Base-by-base conservation (phyloP, 1,140 invertebrate species). In the Thaumatotibia leucotreta region DNA sequence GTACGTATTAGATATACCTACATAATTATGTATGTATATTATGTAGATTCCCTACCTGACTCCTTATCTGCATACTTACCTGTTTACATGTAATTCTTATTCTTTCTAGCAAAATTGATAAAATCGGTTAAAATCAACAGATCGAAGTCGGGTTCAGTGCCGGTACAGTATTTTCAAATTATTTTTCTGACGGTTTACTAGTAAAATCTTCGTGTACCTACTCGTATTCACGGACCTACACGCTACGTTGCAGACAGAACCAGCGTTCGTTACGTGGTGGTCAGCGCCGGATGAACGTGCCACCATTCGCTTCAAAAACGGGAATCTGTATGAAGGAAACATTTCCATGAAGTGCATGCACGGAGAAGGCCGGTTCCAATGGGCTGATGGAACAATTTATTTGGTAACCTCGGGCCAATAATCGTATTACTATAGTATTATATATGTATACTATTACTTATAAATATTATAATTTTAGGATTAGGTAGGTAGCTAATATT, bases 371-470 rank as follows among this genome's bases (percentile, higher is more conserved):
- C 80, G 77, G 0, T 93, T 92, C 67, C 79, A 77, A 49, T 93
- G 93, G 93, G 72, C 82, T 2, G 88, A 93, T 78, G 92, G 93
- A 58, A 87, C 89, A 2, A 68, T 85, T 61, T 93, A 92, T 64
- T 83, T 92, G 74, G 92, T 92, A 87, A 67, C 63, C n/a, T n/a
- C n/a, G n/a, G n/a, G n/a, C n/a, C n/a, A n/a, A n/a, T n/a, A n/a
- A n/a, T n/a, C n/a, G n/a, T n/a, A n/a, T n/a, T n/a, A n/a, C n/a
- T n/a, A n/a, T n/a, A n/a, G n/a, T n/a, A n/a, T n/a, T n/a, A n/a
- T n/a, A n/a, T n/a, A n/a, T n/a, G n/a, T n/a, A n/a, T n/a, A n/a
- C n/a, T n/a, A n/a, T n/a, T n/a, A n/a, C n/a, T n/a, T n/a, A n/a
- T n/a, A n/a, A n/a, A n/a, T n/a, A n/a, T n/a, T n/a, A n/a, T n/a